Conservation (phyloP, 2,113 vertebrate species). For the Equus quagga region DNA sequence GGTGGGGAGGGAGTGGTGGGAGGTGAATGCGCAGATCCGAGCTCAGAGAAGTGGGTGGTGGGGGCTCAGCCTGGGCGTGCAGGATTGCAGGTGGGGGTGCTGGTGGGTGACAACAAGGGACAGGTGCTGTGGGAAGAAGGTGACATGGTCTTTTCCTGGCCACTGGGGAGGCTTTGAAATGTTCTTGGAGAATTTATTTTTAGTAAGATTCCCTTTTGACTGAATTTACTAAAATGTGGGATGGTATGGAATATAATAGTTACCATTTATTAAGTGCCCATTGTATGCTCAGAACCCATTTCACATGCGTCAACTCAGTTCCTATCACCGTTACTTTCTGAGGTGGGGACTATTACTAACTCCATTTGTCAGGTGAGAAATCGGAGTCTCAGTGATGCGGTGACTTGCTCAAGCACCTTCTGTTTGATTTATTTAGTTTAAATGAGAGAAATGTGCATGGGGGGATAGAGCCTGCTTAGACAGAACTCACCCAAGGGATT, state of each 20-base stretch:
- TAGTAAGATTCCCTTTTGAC: not conserved
- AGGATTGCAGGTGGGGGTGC: not conserved
- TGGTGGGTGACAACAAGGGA: not conserved
- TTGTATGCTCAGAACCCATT: not conserved
- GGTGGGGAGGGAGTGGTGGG: conserved; percentile 29
- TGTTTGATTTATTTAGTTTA: not conserved
- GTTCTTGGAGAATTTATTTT: conserved; percentile 1
- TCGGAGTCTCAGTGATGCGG: not conserved
- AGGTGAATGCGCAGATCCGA: not conserved
- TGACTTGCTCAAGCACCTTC: not conserved
- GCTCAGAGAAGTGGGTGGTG: not conserved
- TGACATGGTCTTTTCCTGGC: not conserved
- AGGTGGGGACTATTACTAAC: not conserved
- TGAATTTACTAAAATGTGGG: not conserved
- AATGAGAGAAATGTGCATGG: not conserved
- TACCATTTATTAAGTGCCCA: not conserved
- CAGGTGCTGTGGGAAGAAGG: not conserved
- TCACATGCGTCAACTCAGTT: not conserved
- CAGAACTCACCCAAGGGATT: not conserved
- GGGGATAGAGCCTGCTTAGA: not conserved
- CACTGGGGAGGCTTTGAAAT: not conserved
- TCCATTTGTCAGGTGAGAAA: not conserved
- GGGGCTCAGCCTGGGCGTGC: not conserved
- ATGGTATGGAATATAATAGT: not conserved
- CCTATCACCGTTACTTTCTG: not conserved